Base-by-base conservation (phyloP, 2,113 vertebrate species). In the Upupa epops region DNA sequence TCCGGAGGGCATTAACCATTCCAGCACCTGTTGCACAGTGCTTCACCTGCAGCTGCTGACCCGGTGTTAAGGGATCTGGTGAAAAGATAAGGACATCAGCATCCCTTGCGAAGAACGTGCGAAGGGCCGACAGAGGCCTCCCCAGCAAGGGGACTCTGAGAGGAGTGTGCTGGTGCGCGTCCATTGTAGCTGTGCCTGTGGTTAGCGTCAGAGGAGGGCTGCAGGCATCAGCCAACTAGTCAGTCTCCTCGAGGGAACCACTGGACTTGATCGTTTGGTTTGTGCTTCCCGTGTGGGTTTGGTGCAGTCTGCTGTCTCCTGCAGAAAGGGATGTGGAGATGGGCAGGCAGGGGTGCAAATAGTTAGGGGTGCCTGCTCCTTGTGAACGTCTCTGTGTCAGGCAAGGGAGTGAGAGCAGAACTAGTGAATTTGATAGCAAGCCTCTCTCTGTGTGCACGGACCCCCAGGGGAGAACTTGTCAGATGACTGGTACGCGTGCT, bases 11-110 rank as follows among this genome's bases (percentile, higher is more conserved):
- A 61, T 72, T 65, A 86, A 64, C 40, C 46, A 64, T 88, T 86
- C 32, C 77, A 60, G 31, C 66, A 63, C 40, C 17, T 92, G 54
- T 46, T 59, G 69, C 3, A 3, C 68, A 63, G 59, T 73, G 25
- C 79, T 89, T 93, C 72, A 75, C 40, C 37, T 92, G 13, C 34
- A 71, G 26, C 49, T 86, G 15, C n/a, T n/a, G n/a, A n/a, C n/a
- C n/a, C n/a, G 5, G 55, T 88, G 88, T 78, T 61, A 75, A 83
- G 36, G 42, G 72, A 49, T 13, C 58, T 13, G 75, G 17, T 72
- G 8, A 78, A 81, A 34, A 83, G 78, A 68, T 56, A 45, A 37
- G 11, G 25, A 86, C 80, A 83, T 45, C 9, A n/a, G 14, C 29
- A 17, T 49, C 24, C 24, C 6, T 80, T 0, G 1, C 56, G 40